Conservation (phyloP, 2,113 vertebrate genomes). For the Chloebia gouldiae region DNA sequence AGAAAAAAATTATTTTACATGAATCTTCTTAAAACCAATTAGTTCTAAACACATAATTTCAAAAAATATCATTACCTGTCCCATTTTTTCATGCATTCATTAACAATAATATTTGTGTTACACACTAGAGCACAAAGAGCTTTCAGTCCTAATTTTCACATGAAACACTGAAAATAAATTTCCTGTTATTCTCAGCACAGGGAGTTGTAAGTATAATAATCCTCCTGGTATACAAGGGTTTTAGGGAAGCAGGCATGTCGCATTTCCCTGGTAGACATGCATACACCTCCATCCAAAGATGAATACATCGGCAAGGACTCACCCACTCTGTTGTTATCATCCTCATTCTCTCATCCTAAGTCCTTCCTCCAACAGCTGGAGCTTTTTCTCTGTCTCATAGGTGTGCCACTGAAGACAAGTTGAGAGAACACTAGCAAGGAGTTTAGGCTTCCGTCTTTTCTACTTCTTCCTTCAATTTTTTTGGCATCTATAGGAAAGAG, state of each 20-base stretch:
- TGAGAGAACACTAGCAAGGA: background rate
- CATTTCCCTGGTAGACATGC: rapidly evolving
- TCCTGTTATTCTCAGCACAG: background rate
- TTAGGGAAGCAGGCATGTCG: background rate
- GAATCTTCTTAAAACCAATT: background rate
- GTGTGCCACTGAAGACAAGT: background rate
- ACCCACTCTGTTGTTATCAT: background rate
- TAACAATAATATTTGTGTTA: background rate
- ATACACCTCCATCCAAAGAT: background rate
- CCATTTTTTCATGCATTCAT: background rate
- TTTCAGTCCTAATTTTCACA: background rate
- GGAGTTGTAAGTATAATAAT: background rate
- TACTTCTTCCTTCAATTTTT: background rate
- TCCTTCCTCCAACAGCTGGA: background rate
- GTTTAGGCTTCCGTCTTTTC: background rate
- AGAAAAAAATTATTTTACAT: background rate
- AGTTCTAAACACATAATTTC: background rate
- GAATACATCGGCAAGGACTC: background rate
- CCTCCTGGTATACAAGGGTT: background rate
- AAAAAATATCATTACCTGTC: background rate
- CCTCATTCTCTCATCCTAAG: background rate
- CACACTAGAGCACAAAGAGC: background rate
- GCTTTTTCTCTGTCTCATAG: background rate
- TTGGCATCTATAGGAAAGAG: background rate
- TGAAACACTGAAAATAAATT: background rate